Evolutionary conservation across 2,888 invertebrate genomes (phyloP).

Genomic region (Steinernema carpocapsae): DNA sequence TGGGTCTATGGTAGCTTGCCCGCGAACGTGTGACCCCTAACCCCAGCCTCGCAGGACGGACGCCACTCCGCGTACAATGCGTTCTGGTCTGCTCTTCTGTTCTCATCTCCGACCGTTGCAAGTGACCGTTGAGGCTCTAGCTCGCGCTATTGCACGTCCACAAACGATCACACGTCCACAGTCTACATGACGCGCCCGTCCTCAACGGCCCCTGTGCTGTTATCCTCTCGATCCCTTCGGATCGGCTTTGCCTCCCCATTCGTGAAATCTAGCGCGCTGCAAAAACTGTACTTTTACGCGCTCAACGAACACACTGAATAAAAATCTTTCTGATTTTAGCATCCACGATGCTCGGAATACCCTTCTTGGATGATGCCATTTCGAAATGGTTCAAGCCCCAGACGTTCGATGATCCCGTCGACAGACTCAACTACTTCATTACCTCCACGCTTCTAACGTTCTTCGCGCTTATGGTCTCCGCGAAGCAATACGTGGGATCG

Average conservation of each 20-base stretch:
- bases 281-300: background rate
- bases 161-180: background rate
- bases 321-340: background rate
- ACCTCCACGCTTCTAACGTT: slow-evolving; percentile 64
- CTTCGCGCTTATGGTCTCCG: slow-evolving; percentile 68
- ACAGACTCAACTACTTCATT: slow-evolving; percentile 65
- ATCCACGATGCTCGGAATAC: slow-evolving; percentile 61
- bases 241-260: background rate
- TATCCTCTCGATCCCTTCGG: slow-evolving; percentile 11
- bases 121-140: slow-evolving; percentile 10
- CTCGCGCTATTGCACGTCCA: slow-evolving; percentile 16
- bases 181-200: slow-evolving; percentile 17
- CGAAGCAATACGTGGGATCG: slow-evolving; percentile 66
- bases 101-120: slow-evolving; percentile 1
- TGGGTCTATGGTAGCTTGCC: slow-evolving; percentile 17
- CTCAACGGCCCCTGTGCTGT: background rate
- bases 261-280: background rate
- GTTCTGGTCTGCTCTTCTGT: slow-evolving; percentile 5
- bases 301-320: background rate
- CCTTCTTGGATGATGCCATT: slow-evolving; percentile 64
- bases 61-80: slow-evolving; percentile 22
- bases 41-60: background rate
- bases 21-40: slow-evolving; percentile 31
- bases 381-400: slow-evolving; percentile 62
- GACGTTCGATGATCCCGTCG: slow-evolving; percentile 65